phyloP scores from a whole-genome alignment of 2,113 vertebrate species.

The Ochotona curzoniae region DNA sequence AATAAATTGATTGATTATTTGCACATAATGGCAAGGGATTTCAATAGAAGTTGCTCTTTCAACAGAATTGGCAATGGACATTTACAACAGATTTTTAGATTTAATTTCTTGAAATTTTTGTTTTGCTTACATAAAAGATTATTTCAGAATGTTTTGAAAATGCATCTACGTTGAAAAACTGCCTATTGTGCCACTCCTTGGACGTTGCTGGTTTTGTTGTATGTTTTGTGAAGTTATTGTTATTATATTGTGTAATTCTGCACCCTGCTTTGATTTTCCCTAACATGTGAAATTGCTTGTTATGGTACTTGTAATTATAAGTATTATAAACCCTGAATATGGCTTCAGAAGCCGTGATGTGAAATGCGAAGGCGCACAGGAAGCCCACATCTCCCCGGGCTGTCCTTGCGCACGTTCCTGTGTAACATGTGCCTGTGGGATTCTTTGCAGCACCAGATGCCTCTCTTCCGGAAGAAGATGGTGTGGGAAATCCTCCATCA shows the following conservation, averaged over 20 bases:
- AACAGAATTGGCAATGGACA: background rate
- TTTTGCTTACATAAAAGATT: conserved; percentile 46
- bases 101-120: background rate
- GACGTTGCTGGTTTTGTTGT: background rate
- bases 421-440: background rate
- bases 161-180: background rate
- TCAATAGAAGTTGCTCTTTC: background rate
- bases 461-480: conserved; percentile 94
- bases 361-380: background rate
- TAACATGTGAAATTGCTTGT: background rate
- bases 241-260: background rate
- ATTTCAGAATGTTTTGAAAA: conserved; percentile 27
- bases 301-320: background rate
- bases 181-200: background rate
- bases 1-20: background rate
- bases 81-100: conserved; percentile 11
- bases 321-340: background rate
- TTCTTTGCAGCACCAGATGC: conserved; percentile 91
- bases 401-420: accelerated
- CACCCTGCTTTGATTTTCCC: conserved; percentile 32
- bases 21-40: background rate
- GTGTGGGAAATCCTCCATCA: conserved; percentile 97
- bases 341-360: background rate
- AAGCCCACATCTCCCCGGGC: background rate
- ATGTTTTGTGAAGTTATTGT: background rate